A percentile compares a stretch with the other conserved stretches of the same genome.
Evolutionary conservation across 2,113 vertebrate species (phyloP).

Genomic region (Maccullochella peelii): DNA sequence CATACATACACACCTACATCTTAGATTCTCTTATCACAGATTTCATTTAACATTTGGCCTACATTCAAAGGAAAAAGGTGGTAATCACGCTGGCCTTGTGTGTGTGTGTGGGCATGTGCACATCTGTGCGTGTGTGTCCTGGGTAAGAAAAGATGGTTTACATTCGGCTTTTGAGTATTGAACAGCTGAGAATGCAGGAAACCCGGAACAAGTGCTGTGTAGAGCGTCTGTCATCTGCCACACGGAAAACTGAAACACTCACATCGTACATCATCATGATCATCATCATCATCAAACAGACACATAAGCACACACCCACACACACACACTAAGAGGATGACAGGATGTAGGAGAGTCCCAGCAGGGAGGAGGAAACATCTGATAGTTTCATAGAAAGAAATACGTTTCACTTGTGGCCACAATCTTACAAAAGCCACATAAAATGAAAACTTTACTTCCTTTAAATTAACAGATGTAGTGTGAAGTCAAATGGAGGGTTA

Average conservation of each 20-base stretch:
- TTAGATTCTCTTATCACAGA: constrained; percentile 42
- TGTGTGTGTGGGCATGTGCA: background rate
- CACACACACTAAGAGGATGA: constrained; percentile 14
- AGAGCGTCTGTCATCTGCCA: constrained; percentile 60
- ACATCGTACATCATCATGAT: constrained; percentile 68
- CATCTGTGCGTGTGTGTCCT: constrained; percentile 31
- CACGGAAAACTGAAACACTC: constrained; percentile 61
- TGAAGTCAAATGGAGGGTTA: background rate
- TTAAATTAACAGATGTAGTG: background rate
- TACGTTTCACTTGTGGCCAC: background rate
- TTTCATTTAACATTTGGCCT: constrained; percentile 64
- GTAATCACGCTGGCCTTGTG: constrained; percentile 22
- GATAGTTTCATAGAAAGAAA: constrained; percentile 21
- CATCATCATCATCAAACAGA: constrained; percentile 45
- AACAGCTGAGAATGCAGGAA: constrained; percentile 80
- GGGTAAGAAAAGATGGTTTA: constrained; percentile 57
- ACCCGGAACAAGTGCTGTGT: constrained; percentile 32
- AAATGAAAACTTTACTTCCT: background rate
- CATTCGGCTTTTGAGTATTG: constrained; percentile 52
- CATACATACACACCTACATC: constrained; percentile 51
- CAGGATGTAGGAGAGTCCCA: constrained; percentile 49
- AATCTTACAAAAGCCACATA: background rate
- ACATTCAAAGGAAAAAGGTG: constrained; percentile 52
- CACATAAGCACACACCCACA: constrained; percentile 14
- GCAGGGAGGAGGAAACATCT: constrained; percentile 25